Percentiles rank a stretch among this genome's conserved stretches.
These are phyloP conservation scores for Danaus plexippus DNA, from an alignment of 1,140 invertebrate genomes.

Conservation along the genomic window DNA sequence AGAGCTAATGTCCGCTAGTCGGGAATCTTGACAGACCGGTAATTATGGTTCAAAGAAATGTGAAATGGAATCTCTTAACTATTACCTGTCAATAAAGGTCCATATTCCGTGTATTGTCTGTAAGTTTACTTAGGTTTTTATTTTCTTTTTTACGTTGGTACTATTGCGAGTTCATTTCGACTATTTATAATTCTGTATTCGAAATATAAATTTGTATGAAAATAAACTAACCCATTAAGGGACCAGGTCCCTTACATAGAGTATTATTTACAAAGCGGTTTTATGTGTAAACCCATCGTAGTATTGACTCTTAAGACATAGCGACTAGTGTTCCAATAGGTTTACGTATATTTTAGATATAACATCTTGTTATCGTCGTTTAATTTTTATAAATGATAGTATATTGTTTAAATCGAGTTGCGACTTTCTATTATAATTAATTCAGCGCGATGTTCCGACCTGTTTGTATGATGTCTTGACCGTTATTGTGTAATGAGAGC, in stretches of 20 bases:
- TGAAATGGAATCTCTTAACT: constrained; percentile 22
- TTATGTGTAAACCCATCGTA: too few relatives aligned
- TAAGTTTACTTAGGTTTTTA: background rate
- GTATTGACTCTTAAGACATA: too few relatives aligned
- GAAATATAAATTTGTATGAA: too few relatives aligned
- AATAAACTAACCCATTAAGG: too few relatives aligned
- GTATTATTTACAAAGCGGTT: too few relatives aligned
- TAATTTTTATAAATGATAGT: too few relatives aligned
- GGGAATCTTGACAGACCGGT: constrained; percentile 31
- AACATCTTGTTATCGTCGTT: too few relatives aligned
- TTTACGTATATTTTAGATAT: too few relatives aligned
- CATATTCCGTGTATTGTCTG: constrained; percentile 10
- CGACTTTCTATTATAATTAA: constrained; percentile 32
- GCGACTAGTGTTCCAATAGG: too few relatives aligned
- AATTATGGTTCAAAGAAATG: constrained; percentile 14
- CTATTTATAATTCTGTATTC: too few relatives aligned
- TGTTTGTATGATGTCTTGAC: constrained; percentile 27
- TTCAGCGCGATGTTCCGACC: constrained; percentile 20
- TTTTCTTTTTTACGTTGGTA: background rate
- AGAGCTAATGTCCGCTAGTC: constrained; percentile 8
- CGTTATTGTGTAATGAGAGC: constrained; percentile 26
- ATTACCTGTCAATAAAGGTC: constrained; percentile 13
- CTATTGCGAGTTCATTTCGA: too few relatives aligned
- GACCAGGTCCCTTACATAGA: too few relatives aligned
- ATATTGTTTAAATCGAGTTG: background rate